A percentile compares a stretch with the other conserved stretches of the same genome.
These are phyloP conservation scores for Laticauda laticaudata DNA, from an alignment of 2,113 vertebrate species.

Conservation along the genomic window DNA sequence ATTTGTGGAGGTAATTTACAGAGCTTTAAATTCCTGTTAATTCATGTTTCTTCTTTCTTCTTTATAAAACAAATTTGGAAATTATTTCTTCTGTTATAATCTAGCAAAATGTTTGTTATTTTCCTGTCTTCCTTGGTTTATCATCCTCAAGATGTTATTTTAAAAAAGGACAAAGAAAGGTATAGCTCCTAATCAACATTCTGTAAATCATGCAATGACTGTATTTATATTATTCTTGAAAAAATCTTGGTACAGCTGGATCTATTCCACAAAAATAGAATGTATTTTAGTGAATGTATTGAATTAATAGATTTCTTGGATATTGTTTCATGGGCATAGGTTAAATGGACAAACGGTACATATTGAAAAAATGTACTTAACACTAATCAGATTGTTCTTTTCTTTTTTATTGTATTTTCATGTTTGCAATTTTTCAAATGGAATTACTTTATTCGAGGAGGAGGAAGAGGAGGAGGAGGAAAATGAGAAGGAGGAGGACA, in stretches of 20 bases:
- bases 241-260: slow-evolving; percentile 32
- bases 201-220: not conserved
- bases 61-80: not conserved
- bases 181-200: not conserved
- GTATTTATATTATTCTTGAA: slow-evolving; percentile 1
- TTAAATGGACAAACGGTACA: slow-evolving; percentile 29
- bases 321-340: slow-evolving; percentile 26
- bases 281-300: slow-evolving; percentile 11
- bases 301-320: slow-evolving; percentile 22
- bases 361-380: not conserved
- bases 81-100: not conserved
- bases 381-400: not conserved
- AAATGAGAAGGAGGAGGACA: not conserved
- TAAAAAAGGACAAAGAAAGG: slow-evolving; percentile 17
- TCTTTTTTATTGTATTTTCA: not conserved
- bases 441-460: not conserved
- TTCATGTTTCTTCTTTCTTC: not conserved
- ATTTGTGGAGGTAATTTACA: not conserved
- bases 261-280: not conserved
- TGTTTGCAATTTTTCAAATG: not conserved
- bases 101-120: not conserved
- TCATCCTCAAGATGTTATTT: not conserved
- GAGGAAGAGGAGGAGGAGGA: not conserved
- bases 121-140: slow-evolving; percentile 16
- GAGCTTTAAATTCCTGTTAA: not conserved